Evolutionary conservation across 2,797 vertebrate species (phyloP).

Genomic region (Falco peregrinus): DNA sequence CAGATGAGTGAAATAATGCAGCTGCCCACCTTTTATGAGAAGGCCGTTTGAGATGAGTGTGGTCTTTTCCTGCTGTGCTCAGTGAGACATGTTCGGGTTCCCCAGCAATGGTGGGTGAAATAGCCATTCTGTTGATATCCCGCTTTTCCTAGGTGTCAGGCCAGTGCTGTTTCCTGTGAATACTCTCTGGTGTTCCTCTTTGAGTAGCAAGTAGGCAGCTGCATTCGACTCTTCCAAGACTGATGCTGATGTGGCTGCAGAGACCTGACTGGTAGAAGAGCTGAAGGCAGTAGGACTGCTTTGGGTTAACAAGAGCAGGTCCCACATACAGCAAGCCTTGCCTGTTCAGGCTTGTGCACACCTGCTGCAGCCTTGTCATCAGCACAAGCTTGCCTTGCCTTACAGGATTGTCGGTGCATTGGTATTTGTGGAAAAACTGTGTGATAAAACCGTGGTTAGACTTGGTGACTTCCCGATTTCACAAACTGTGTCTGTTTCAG

Average conservation of each 20-base stretch:
- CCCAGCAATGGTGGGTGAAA: background rate
- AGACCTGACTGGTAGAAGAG: background rate
- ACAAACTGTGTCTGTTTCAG: background rate
- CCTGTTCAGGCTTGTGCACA: fast-evolving
- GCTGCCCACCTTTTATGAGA: background rate
- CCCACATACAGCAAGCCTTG: background rate
- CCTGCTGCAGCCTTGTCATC: background rate
- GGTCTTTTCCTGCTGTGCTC: background rate
- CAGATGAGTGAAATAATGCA: background rate
- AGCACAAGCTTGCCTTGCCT: background rate
- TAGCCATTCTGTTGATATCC: background rate
- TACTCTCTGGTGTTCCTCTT: background rate
- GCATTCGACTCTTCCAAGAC: background rate
- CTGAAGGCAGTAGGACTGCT: background rate
- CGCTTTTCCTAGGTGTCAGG: background rate
- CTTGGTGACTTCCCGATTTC: background rate
- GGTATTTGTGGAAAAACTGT: background rate
- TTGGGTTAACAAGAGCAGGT: background rate
- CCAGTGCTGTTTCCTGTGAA: background rate
- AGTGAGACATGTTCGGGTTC: background rate
- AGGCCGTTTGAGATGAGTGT: background rate
- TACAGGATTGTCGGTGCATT: background rate
- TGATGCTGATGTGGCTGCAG: background rate
- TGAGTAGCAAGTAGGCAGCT: background rate
- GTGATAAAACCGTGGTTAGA: background rate